Evolutionary conservation across 2,113 vertebrate species (phyloP), one percentile per base, ranked within the genome.

Genomic region (Carassius auratus): DNA sequence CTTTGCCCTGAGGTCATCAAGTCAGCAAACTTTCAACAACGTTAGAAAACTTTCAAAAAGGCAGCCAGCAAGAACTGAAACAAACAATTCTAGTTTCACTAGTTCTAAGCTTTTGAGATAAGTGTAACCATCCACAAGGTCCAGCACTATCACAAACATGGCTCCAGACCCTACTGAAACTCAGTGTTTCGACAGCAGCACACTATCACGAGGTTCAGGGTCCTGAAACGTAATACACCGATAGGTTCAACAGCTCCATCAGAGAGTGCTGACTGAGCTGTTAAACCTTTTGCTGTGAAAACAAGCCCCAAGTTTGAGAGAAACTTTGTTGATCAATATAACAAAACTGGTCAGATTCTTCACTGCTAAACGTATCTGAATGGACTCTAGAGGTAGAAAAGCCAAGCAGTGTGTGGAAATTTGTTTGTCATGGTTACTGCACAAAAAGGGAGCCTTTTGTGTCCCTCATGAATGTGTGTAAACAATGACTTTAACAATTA

Each of bases 41-140:
- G 17, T 80, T 50, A 83, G 36, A 23, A 69, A 81, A 30, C 59
- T 74, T 30, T 71, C 13, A 81, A 36, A 26, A 23, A 77, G 57
- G 30, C 19, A 71, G 2, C 3, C 15, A 33, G 5, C 23, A 15
- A 2, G 15, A 75, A 84, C 69, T 8, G 50, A 30, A 62, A 73
- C 38, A 84, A 87, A 38, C 55, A 45, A 17, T 75, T 76, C 36
- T n/a, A 59, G 21, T 81, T 81, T 81, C 42, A 81, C 45, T 17
- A 36, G 30, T 30, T 30, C 17, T 66, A 50, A 52, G 45, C 4
- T 26, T 81, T n/a, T 4, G 15, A 10, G 45, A 69, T 13, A 61
- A 42, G 30, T 0, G 64, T n/a, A 57, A 48, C 26, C 13, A 30
- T 71, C 21, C 9, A 17, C 17, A 19, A 17, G 15, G 26, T 33